These are phyloP conservation scores for Diadophis punctatus DNA, from an alignment of 2,113 vertebrate species.

Conservation along the genomic window DNA sequence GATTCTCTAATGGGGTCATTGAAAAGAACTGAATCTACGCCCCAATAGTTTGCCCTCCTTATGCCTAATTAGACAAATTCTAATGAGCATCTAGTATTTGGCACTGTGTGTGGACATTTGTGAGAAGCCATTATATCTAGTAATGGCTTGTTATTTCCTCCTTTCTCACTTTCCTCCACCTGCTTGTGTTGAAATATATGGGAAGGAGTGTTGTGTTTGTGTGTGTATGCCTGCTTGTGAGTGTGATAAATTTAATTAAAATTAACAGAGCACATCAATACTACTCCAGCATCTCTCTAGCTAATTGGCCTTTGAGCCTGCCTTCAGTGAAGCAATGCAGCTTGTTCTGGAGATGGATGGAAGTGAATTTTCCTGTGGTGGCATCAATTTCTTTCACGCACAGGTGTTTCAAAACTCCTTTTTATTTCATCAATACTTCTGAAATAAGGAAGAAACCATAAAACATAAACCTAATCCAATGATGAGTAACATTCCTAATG, in stretches of 20 bases:
- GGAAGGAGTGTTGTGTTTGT: background rate
- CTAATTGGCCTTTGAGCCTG: slow-evolving; percentile 27
- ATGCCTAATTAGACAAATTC: slow-evolving; percentile 36
- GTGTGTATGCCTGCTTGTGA: background rate
- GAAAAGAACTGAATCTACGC: background rate
- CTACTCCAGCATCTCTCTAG: slow-evolving; percentile 17
- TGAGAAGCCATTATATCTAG: slow-evolving; percentile 37
- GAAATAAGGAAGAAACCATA: background rate
- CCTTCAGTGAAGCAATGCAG: slow-evolving; percentile 21
- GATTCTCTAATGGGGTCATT: slow-evolving; percentile 1
- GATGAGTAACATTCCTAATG: background rate
- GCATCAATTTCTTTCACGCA: background rate
- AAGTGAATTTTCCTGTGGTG: background rate
- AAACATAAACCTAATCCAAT: background rate
- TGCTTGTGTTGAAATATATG: slow-evolving; percentile 27
- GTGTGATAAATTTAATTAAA: slow-evolving; percentile 27
- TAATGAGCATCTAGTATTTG: slow-evolving; percentile 40
- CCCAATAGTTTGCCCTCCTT: slow-evolving; percentile 40
- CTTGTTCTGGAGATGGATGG: slow-evolving; percentile 16
- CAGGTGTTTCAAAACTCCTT: background rate
- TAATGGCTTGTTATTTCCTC: background rate
- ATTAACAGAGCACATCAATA: slow-evolving; percentile 36
- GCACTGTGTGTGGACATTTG: slow-evolving; percentile 32
- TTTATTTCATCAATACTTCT: background rate
- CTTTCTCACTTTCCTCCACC: background rate